phyloP scores from a whole-genome alignment of 2,888 invertebrate genomes.

The Phanerotoma sp. region DNA sequence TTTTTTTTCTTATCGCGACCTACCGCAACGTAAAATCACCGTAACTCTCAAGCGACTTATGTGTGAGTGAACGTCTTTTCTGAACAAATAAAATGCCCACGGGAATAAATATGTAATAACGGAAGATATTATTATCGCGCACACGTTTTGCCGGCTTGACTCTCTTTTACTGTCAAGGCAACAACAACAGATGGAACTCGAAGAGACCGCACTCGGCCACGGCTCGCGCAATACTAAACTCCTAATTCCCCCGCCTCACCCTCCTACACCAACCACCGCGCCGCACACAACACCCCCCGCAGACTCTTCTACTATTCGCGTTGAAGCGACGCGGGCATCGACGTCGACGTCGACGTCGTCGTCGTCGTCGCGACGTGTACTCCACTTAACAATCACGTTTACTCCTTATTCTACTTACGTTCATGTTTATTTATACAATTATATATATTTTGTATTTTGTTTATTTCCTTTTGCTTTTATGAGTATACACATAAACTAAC shows the following conservation, averaged over 20 bases:
- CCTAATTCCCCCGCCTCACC: constrained; percentile 43
- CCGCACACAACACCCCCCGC: constrained; percentile 31
- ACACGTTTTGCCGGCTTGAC: constrained; percentile 15
- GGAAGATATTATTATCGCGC: constrained; percentile 4
- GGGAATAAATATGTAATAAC: not conserved
- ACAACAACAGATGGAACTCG: constrained; percentile 33
- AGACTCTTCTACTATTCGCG: too few species aligned
- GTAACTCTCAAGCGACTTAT: not conserved
- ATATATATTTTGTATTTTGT: not conserved
- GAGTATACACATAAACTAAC: not conserved
- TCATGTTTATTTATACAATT: not conserved
- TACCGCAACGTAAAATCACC: not conserved
- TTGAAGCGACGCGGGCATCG: constrained; percentile 26
- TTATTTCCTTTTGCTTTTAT: not conserved
- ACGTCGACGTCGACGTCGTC: constrained; percentile 32
- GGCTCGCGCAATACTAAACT: constrained; percentile 53
- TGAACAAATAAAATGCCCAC: not conserved
- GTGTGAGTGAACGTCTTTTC: not conserved
- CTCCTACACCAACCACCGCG: constrained; percentile 35
- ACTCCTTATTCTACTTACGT: not conserved
- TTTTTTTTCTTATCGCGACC: not conserved
- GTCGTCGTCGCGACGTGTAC: constrained; percentile 29
- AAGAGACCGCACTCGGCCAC: constrained; percentile 45
- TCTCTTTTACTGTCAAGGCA: not conserved
- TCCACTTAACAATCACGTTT: not conserved